phyloP scores from a whole-genome alignment of 2,113 vertebrate species.

The Pipa parva region DNA sequence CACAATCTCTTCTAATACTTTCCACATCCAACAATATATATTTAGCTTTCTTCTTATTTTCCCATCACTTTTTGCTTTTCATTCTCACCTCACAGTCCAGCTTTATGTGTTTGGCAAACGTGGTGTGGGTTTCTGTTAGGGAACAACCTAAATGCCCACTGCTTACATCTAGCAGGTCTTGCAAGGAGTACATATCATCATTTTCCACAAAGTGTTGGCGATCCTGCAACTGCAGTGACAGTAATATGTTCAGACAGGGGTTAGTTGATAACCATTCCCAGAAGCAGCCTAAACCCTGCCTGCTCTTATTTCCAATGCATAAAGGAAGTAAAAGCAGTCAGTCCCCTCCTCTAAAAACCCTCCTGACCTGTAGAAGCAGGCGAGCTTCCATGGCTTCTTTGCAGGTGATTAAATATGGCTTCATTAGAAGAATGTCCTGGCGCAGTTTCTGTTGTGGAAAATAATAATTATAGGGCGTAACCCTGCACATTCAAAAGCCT shows the following conservation, averaged over 20 bases:
- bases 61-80: fast-evolving
- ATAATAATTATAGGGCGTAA: too few relatives aligned
- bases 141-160: constrained; percentile 85
- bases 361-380: constrained; percentile 84
- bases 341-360: background rate
- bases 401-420: constrained; percentile 96
- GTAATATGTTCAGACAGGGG: too few relatives aligned
- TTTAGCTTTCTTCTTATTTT: background rate
- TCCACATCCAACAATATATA: background rate
- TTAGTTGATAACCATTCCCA: too few relatives aligned
- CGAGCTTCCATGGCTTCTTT: constrained; percentile 94
- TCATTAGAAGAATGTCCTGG: constrained; percentile 96
- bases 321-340: too few relatives aligned
- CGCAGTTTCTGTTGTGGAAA: constrained; percentile 80
- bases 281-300: too few relatives aligned
- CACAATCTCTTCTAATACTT: background rate
- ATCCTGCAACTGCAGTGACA: constrained; percentile 86
- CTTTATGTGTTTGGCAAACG: constrained; percentile 97
- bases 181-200: constrained; percentile 95
- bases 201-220: constrained; percentile 98
- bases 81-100: constrained; percentile 91
- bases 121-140: constrained; percentile 91
- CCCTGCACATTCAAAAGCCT: too few relatives aligned
- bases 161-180: constrained; percentile 88
- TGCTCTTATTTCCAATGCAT: too few relatives aligned